Percentiles rank a stretch among this genome's conserved stretches.
Evolutionary conservation across 2,113 vertebrate genomes (phyloP).

Genomic region (Coryphaenoides rupestris): DNA sequence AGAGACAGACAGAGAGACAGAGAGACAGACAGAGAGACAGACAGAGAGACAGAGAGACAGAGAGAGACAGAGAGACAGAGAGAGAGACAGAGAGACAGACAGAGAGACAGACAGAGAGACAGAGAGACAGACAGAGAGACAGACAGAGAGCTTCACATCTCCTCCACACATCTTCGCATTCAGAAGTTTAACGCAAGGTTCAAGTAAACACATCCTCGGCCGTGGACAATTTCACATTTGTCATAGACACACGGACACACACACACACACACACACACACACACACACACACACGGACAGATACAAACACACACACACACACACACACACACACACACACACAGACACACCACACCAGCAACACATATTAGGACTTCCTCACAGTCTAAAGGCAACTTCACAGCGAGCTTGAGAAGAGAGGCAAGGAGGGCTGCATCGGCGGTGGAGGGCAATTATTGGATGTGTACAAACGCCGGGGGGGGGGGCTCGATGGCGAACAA

Average conservation of each 20-base stretch:
- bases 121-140: background rate
- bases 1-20: slow-evolving; percentile 10
- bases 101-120: slow-evolving; percentile 21
- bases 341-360: background rate
- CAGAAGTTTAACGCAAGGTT: background rate
- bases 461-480: slow-evolving; percentile 49
- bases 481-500: slow-evolving; percentile 36
- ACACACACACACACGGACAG: too few species aligned
- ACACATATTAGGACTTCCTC: slow-evolving; percentile 3
- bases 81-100: slow-evolving; percentile 12
- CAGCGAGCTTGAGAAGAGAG: background rate
- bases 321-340: too few species aligned
- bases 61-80: slow-evolving; percentile 35
- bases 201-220: background rate
- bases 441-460: slow-evolving; percentile 37
- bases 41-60: slow-evolving; percentile 12
- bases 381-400: slow-evolving; percentile 15
- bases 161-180: too few species aligned
- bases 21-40: slow-evolving; percentile 46
- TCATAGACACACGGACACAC: too few species aligned
- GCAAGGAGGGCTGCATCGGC: slow-evolving; percentile 12
- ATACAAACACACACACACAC: too few species aligned
- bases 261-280: too few species aligned
- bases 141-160: too few species aligned
- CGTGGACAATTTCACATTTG: background rate